These are phyloP conservation scores for Triplophysa dalaica DNA, from an alignment of 2,113 vertebrate species.

Conservation along the genomic window DNA sequence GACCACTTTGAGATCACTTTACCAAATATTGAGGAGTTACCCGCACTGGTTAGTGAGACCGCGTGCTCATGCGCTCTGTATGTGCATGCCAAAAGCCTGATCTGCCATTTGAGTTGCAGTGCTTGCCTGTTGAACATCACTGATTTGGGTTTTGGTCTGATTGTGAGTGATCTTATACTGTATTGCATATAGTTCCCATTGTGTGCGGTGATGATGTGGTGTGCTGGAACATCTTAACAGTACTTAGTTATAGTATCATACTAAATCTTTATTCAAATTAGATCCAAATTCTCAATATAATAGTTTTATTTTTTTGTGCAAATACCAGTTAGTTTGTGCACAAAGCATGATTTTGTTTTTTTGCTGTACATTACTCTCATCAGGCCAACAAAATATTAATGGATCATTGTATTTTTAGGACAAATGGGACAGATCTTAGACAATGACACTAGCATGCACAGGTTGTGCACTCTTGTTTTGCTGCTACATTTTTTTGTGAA, in stretches of 20 bases:
- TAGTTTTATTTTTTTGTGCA: not conserved
- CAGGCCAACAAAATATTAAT: too few relatives aligned
- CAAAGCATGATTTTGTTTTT: not conserved
- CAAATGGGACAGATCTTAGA: too few relatives aligned
- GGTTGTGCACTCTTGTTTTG: too few relatives aligned
- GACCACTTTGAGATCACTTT: slow-evolving; percentile 98
- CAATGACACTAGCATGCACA: too few relatives aligned
- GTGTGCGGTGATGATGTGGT: slow-evolving; percentile 11
- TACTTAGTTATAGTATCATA: not conserved
- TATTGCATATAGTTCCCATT: slow-evolving; percentile 9
- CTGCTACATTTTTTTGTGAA: too few relatives aligned
- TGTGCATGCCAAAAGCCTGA: slow-evolving; percentile 53
- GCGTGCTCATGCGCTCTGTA: slow-evolving; percentile 52
- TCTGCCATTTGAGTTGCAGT: slow-evolving; percentile 37
- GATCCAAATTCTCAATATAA: not conserved
- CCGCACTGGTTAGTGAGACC: slow-evolving; percentile 92
- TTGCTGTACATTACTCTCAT: not conserved
- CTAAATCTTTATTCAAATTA: not conserved
- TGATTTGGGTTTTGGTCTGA: not conserved
- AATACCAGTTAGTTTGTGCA: not conserved
- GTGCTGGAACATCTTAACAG: not conserved
- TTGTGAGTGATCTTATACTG: not conserved
- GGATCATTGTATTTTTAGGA: too few relatives aligned
- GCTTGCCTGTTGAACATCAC: slow-evolving; percentile 16
- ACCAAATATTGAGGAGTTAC: slow-evolving; percentile 98